phyloP scores from a whole-genome alignment of 37 sponge, comb jelly and placozoan genomes.

The Beroe forskalii region DNA sequence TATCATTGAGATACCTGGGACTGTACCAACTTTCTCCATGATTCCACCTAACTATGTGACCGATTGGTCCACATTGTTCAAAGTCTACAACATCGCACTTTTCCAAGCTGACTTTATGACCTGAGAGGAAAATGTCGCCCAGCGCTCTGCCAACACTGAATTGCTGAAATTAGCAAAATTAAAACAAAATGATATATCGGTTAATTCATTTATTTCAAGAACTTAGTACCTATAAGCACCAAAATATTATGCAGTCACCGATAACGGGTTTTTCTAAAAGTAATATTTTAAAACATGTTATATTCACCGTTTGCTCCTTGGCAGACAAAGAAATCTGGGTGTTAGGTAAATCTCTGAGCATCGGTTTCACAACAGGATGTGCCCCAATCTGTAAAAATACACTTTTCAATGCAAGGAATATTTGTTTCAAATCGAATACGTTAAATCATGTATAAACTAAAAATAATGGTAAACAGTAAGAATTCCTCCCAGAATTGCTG shows the following conservation, averaged over 20 bases:
- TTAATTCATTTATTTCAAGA: no score
- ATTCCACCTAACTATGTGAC: neutral
- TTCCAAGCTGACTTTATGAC: neutral
- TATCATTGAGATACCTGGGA: no score
- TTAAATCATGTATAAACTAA: no score
- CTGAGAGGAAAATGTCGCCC: neutral
- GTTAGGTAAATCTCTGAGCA: slow-evolving; percentile 30
- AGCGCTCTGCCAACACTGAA: neutral
- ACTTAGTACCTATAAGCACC: no score
- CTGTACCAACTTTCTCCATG: neutral
- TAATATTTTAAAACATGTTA: no score
- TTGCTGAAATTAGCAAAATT: no score
- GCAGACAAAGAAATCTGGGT: neutral
- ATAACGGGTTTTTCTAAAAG: no score
- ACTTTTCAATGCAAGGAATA: no score
- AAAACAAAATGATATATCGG: no score
- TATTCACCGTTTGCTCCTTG: slow-evolving; percentile 3
- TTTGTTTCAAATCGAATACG: no score
- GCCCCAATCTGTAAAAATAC: slow-evolving; percentile 17
- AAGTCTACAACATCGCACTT: neutral
- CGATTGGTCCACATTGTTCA: neutral
- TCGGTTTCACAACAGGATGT: slow-evolving; percentile 19
- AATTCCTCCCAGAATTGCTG: neutral
- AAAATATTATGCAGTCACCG: no score
- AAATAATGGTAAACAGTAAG: neutral